phyloP scores from a whole-genome alignment of 2,113 vertebrate genomes.

The Acinonyx jubatus region DNA sequence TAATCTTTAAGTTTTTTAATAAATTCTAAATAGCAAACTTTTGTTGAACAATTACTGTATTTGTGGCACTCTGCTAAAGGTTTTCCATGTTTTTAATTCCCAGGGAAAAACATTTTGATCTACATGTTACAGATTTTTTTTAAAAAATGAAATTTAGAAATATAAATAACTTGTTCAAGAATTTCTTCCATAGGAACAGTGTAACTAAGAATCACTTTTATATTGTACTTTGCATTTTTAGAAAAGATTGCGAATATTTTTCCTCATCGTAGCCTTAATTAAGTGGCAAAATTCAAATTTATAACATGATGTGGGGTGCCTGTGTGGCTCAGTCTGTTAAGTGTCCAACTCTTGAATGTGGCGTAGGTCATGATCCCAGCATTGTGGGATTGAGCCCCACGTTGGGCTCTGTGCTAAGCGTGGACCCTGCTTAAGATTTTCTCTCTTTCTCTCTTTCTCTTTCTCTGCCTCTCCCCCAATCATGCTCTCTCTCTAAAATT shows the following conservation, averaged over 20 bases:
- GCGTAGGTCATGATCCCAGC: not conserved
- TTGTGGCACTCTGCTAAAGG: not conserved
- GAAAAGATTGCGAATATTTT: not conserved
- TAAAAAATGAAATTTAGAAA: not conserved
- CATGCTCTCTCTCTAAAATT: too few relatives aligned
- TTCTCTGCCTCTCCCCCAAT: too few relatives aligned
- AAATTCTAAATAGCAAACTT: not conserved
- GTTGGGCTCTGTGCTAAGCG: not conserved
- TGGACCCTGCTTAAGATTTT: too few relatives aligned
- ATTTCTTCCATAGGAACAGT: not conserved
- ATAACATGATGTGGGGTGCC: not conserved
- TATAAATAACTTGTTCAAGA: conserved; percentile 9
- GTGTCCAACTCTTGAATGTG: not conserved
- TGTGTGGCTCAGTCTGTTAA: not conserved
- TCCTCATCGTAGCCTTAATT: not conserved
- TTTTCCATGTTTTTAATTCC: not conserved
- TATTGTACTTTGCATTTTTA: not conserved
- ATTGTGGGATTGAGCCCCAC: not conserved
- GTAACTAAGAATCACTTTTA: not conserved
- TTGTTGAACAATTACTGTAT: not conserved
- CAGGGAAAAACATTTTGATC: not conserved
- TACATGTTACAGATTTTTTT: not conserved
- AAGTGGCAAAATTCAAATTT: not conserved
- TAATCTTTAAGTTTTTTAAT: conserved; percentile 17
- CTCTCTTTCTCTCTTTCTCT: too few relatives aligned